A percentile compares a stretch with the other conserved stretches of the same genome.
Evolutionary conservation across 2,797 vertebrate species (phyloP).

Genomic region (Nyctalus aviator): DNA sequence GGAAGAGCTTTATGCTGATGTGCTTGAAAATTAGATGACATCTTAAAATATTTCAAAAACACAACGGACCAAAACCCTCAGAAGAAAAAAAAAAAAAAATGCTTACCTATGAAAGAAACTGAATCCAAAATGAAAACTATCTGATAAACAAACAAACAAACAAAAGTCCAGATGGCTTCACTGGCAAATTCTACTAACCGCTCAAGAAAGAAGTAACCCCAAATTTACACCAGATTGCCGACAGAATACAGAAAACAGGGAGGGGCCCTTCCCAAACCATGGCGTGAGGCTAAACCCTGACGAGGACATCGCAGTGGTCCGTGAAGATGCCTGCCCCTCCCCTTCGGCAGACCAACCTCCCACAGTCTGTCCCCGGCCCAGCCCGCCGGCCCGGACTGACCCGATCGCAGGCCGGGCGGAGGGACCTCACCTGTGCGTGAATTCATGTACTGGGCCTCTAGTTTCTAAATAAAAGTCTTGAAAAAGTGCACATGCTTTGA

Average conservation of each 20-base stretch:
- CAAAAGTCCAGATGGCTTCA: neutral
- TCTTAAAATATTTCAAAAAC: neutral
- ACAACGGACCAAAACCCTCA: neutral
- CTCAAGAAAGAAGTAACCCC: neutral
- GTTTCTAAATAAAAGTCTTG: neutral
- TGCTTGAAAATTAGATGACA: neutral
- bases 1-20: neutral
- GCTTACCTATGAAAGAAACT: neutral
- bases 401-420: no score
- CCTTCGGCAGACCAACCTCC: no score
- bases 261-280: neutral
- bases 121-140: neutral
- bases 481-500: neutral
- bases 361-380: no score
- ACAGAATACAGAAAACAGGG: neutral
- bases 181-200: neutral
- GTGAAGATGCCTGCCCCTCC: no score
- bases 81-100: neutral
- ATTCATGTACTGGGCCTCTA: neutral
- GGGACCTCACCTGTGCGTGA: no score
- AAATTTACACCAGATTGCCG: neutral
- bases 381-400: no score
- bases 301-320: accelerated
- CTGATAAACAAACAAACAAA: neutral
- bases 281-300: neutral